Evolutionary conservation across 2,113 vertebrate genomes (phyloP).

Genomic region (Sinocyclocheilus anshuiensis): DNA sequence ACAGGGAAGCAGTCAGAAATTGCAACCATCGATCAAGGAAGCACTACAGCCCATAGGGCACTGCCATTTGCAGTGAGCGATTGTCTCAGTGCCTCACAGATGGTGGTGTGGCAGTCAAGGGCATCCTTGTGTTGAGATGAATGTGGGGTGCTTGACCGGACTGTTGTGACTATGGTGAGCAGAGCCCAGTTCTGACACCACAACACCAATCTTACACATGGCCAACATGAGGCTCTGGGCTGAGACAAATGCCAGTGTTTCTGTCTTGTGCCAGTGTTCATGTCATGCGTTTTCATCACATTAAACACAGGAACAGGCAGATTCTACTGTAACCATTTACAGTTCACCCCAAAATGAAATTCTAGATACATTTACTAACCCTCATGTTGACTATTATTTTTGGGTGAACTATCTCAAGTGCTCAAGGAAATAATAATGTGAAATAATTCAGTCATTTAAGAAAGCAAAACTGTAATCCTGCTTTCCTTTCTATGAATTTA

Average conservation of each 20-base stretch:
- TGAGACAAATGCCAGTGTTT: background rate
- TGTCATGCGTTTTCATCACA: background rate
- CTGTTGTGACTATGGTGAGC: slow-evolving; percentile 25
- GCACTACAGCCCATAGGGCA: background rate
- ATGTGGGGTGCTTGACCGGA: slow-evolving; percentile 37
- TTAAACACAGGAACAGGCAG: background rate
- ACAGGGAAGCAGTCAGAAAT: background rate
- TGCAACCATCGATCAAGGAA: background rate
- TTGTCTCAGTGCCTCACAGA: background rate
- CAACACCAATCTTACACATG: slow-evolving; percentile 17
- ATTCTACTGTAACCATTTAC: background rate
- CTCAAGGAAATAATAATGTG: background rate
- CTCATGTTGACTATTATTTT: background rate
- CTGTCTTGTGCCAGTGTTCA: background rate
- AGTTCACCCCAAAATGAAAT: background rate
- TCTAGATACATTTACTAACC: background rate
- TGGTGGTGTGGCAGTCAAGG: slow-evolving; percentile 12
- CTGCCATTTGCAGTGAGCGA: background rate
- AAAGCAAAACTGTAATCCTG: background rate
- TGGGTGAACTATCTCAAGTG: background rate
- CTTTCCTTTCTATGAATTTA: background rate
- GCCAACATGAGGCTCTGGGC: background rate
- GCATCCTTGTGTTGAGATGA: slow-evolving; percentile 29
- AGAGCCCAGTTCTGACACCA: slow-evolving; percentile 13
- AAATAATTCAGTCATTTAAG: background rate